Conservation (phyloP, 2,888 invertebrate species). For the Clepsis dumicolana region DNA sequence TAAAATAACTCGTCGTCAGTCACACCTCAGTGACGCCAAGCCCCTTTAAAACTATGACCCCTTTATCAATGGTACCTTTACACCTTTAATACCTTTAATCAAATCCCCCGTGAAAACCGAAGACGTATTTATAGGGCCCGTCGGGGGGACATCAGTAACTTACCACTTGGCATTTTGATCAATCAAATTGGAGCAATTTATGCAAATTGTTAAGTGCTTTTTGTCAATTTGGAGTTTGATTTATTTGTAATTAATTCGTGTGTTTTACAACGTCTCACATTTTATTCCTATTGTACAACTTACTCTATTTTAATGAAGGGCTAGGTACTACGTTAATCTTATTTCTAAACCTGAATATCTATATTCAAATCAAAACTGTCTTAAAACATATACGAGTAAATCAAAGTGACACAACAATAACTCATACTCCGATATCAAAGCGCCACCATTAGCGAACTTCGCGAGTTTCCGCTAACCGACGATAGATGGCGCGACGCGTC, state of each 20-base stretch:
- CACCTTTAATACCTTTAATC: slow-evolving; percentile 6
- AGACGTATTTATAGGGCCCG: slow-evolving; percentile 31
- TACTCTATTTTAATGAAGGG: too few relatives aligned
- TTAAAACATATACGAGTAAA: too few relatives aligned
- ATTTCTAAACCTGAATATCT: too few relatives aligned
- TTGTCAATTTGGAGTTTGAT: background rate
- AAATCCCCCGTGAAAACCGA: slow-evolving; percentile 30
- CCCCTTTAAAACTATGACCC: slow-evolving; percentile 1
- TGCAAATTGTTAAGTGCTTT: slow-evolving; percentile 13
- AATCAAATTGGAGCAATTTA: slow-evolving; percentile 25
- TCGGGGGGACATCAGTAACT: slow-evolving; percentile 23
- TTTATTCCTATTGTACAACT: too few relatives aligned
- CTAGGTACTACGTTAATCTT: too few relatives aligned
- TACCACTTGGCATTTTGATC: slow-evolving; percentile 23
- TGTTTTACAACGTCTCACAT: too few relatives aligned
- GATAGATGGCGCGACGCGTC: slow-evolving; percentile 51
- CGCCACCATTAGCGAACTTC: background rate
- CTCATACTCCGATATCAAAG: slow-evolving; percentile 18
- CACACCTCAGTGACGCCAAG: slow-evolving; percentile 4
- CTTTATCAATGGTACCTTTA: slow-evolving; percentile 2
- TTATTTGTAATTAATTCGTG: background rate
- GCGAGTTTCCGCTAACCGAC: slow-evolving; percentile 34
- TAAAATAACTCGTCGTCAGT: slow-evolving; percentile 2
- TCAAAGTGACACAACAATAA: background rate
- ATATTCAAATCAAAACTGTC: too few relatives aligned